phyloP scores from a whole-genome alignment of 1,140 invertebrate genomes.

The Xylocopa sonorina region DNA sequence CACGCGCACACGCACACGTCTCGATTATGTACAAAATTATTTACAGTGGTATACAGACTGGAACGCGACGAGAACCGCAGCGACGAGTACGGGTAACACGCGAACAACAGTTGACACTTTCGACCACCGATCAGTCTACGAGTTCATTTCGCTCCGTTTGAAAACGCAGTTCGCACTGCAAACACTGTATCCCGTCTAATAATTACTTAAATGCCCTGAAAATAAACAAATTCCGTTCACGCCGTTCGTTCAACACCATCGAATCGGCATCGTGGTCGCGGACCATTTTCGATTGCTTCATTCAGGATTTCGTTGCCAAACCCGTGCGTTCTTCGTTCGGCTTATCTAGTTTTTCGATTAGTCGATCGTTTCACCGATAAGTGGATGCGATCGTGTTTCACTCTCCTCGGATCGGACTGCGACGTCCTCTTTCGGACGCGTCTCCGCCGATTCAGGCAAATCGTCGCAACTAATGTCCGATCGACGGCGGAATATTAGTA shows the following conservation, averaged over 20 bases:
- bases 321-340: background rate
- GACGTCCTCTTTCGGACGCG: background rate
- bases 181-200: background rate
- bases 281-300: background rate
- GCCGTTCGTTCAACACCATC: background rate
- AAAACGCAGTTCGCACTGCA: background rate
- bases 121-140: background rate
- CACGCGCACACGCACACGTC: background rate
- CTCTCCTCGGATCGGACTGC: background rate
- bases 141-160: background rate
- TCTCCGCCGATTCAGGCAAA: background rate
- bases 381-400: background rate
- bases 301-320: background rate
- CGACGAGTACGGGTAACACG: background rate
- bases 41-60: constrained; percentile 48
- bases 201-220: constrained; percentile 7
- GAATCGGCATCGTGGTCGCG: background rate
- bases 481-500: background rate
- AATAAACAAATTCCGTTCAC: background rate
- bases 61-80: background rate
- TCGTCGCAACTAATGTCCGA: background rate
- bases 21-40: constrained; percentile 41
- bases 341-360: background rate
- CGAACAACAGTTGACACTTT: no score
- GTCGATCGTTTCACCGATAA: background rate